Evolutionary conservation across 2,888 invertebrate genomes (phyloP).

Genomic region (Tetanocera ferruginea): DNA sequence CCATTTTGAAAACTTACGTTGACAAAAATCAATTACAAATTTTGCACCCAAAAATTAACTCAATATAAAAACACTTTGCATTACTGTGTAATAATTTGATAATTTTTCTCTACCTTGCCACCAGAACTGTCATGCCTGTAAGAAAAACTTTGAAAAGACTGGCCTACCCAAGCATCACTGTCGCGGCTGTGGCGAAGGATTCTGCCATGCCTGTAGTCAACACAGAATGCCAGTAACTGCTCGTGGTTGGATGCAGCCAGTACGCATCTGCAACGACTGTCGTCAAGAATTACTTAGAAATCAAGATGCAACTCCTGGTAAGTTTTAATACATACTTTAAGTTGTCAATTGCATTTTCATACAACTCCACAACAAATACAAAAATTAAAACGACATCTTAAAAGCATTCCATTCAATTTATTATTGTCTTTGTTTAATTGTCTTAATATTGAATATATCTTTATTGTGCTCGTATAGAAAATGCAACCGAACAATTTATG

Average conservation of each 20-base stretch:
- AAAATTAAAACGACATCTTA: too few species aligned
- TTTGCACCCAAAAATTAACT: too few species aligned
- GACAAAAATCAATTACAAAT: too few species aligned
- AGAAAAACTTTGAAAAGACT: slow-evolving; percentile 72
- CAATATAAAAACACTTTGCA: too few species aligned
- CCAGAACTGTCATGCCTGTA: slow-evolving; percentile 78
- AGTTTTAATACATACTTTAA: slow-evolving; percentile 31
- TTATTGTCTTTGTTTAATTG: not conserved
- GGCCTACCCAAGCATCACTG: slow-evolving; percentile 81
- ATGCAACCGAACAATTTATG: slow-evolving; percentile 51
- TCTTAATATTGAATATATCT: slow-evolving; percentile 19
- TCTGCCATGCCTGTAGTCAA: slow-evolving; percentile 81
- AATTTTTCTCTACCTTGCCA: not conserved
- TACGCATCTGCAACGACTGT: slow-evolving; percentile 82
- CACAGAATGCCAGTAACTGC: slow-evolving; percentile 78
- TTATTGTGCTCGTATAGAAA: slow-evolving; percentile 49
- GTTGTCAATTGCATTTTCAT: not conserved
- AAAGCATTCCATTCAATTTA: not conserved
- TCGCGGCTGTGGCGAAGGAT: slow-evolving; percentile 84
- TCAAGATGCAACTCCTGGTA: slow-evolving; percentile 61
- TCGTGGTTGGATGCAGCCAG: slow-evolving; percentile 79
- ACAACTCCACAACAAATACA: not conserved
- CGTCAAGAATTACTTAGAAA: slow-evolving; percentile 65
- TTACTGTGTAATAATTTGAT: too few species aligned
- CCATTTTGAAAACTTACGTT: too few species aligned